phyloP scores from a whole-genome alignment of 2,797 vertebrate genomes.

The Coluber constrictor region DNA sequence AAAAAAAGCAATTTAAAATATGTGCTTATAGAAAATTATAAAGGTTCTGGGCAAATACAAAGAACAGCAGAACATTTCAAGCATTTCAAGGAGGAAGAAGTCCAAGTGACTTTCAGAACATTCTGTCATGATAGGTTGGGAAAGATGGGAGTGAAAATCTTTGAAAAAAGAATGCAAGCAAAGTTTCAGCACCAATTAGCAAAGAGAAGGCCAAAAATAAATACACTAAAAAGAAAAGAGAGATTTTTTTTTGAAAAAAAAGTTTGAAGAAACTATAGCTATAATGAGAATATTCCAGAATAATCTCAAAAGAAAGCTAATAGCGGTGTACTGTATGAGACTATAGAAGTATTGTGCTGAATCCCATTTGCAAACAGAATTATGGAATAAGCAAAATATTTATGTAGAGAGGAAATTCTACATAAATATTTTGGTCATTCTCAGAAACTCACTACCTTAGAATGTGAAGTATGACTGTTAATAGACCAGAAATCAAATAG shows the following conservation, averaged over 20 bases:
- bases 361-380: neutral
- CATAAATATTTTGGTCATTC: neutral
- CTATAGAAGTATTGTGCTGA: neutral
- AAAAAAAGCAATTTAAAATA: too few species aligned
- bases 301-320: neutral
- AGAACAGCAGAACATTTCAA: too few species aligned
- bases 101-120: too few species aligned
- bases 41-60: too few species aligned
- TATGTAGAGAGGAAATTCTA: neutral
- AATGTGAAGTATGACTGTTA: neutral
- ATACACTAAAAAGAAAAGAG: neutral
- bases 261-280: neutral
- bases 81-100: too few species aligned
- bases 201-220: neutral
- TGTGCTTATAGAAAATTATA: too few species aligned
- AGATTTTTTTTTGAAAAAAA: neutral
- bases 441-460: neutral
- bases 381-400: neutral
- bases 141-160: neutral
- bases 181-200: neutral
- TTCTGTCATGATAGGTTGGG: neutral
- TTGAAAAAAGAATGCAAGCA: neutral
- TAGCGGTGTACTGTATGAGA: neutral
- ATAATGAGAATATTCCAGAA: neutral
- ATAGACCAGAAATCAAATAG: neutral